Evolutionary conservation across 2,888 invertebrate genomes (phyloP), one percentile per base, ranked within the genome.

Genomic region (Quadroppia sp.): DNA sequence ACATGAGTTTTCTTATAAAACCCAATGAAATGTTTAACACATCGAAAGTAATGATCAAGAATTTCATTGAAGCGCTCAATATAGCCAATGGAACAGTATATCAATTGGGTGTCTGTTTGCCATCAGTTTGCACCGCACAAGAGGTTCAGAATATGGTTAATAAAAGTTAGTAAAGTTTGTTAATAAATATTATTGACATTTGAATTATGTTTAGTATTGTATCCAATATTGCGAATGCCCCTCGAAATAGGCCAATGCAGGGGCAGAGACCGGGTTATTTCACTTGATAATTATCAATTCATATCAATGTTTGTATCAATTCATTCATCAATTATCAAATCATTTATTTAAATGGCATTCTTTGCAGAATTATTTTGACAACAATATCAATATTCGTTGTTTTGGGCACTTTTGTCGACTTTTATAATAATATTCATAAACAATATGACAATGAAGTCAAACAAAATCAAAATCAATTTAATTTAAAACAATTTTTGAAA

Each of bases 341-440:
- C 11, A 64, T 32, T 36, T 64, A 64, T 64, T 36, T 64, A 9
- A 30, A 15, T 53, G 2, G 36, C 15, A 25, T 23, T 36, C 6
- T 53, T 53, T 53, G 9, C 61, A 64, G 64, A n/a, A 17, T n/a
- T 36, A 64, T 64, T n/a, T 36, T 64, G 2, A 17, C 36, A 30
- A 4, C 36, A n/a, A 20, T 36, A n/a, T 36, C 20, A 17, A 17
- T 36, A 1, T 36, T n/a, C 3, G 64, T 64, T 13, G 30, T 36
- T 28, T 17, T 30, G 64, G 36, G 64, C n/a, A 32, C 64, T 64
- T 36, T 64, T 6, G 15, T 11, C n/a, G 64, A 64, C 9, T 20
- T 64, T 13, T 64, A 64, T 20, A 64, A 30, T 1, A 64, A 64
- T n/a, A n/a, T 28, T 56, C 36, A 36, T n/a, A n/a, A n/a, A n/a